Evolutionary conservation across 2,888 invertebrate species (phyloP).

Genomic region (Yponomeuta sedellus): DNA sequence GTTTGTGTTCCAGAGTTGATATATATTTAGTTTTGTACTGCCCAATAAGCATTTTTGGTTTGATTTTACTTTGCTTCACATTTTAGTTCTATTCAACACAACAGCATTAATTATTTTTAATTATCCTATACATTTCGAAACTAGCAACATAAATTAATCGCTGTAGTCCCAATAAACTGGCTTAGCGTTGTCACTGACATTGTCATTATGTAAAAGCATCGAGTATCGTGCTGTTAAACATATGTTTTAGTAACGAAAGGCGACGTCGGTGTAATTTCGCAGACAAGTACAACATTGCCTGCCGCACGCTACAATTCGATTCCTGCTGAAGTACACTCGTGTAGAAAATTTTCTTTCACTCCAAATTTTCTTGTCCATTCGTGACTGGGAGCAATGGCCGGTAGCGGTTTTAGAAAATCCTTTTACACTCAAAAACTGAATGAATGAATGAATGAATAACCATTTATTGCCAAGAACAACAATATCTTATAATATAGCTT

Average conservation of each 20-base stretch:
- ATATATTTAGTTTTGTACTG: too few relatives aligned
- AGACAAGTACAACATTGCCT: slow-evolving; percentile 8
- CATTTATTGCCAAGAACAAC: too few relatives aligned
- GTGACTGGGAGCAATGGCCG: slow-evolving; percentile 35
- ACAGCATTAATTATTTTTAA: too few relatives aligned
- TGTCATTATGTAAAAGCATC: not conserved
- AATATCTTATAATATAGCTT: too few relatives aligned
- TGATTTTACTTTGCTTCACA: too few relatives aligned
- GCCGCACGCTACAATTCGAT: slow-evolving; percentile 14
- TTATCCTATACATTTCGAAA: too few relatives aligned
- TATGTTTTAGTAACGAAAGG: not conserved
- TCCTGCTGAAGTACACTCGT: slow-evolving; percentile 22
- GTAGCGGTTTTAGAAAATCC: slow-evolving; percentile 37
- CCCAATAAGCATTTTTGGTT: too few relatives aligned
- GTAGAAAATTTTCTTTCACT: slow-evolving; percentile 52
- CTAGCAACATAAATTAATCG: too few relatives aligned
- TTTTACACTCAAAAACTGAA: not conserved
- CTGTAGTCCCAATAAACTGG: too few relatives aligned
- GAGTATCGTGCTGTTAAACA: not conserved
- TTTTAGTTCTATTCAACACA: too few relatives aligned
- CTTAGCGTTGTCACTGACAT: not conserved
- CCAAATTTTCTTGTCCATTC: slow-evolving; percentile 52
- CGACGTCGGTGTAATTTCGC: slow-evolving; percentile 1
- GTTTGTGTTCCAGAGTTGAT: too few relatives aligned
- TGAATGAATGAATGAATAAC: too few relatives aligned